Evolutionary conservation across 2,113 vertebrate species (phyloP).

Genomic region (Crotalus tigris): DNA sequence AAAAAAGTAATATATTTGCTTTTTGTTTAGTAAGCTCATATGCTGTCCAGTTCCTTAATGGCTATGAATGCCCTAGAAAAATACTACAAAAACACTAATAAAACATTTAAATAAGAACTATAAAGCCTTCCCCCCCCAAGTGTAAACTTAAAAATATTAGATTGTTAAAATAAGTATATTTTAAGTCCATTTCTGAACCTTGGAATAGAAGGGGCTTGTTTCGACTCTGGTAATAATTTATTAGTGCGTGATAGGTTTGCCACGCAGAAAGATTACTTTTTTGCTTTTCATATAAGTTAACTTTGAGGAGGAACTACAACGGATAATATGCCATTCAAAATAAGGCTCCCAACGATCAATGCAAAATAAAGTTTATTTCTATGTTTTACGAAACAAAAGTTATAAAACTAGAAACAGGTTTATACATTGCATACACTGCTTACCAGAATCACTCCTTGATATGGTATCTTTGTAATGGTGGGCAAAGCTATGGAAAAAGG

Average conservation of each 20-base stretch:
- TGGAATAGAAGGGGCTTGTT: not conserved
- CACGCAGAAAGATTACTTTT: not conserved
- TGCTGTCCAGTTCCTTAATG: not conserved
- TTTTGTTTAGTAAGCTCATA: not conserved
- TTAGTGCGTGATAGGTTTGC: not conserved
- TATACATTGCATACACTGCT: not conserved
- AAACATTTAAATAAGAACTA: not conserved
- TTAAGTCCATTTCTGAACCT: not conserved
- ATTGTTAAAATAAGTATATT: not conserved
- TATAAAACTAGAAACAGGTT: not conserved
- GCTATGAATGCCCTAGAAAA: not conserved
- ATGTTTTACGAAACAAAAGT: not conserved
- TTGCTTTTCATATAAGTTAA: not conserved
- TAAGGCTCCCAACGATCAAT: not conserved
- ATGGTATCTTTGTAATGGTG: not conserved
- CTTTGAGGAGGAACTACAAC: not conserved
- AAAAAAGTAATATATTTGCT: not conserved
- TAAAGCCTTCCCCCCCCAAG: not conserved
- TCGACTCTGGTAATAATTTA: not conserved
- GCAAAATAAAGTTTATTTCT: slow-evolving; percentile 10
- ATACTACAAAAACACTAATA: not conserved
- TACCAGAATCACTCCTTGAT: not conserved
- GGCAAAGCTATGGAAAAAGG: not conserved
- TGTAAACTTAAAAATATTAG: not conserved
- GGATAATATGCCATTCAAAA: not conserved